Evolutionary conservation across 2,888 invertebrate genomes (phyloP).

Genomic region (Danaus chrysippus): DNA sequence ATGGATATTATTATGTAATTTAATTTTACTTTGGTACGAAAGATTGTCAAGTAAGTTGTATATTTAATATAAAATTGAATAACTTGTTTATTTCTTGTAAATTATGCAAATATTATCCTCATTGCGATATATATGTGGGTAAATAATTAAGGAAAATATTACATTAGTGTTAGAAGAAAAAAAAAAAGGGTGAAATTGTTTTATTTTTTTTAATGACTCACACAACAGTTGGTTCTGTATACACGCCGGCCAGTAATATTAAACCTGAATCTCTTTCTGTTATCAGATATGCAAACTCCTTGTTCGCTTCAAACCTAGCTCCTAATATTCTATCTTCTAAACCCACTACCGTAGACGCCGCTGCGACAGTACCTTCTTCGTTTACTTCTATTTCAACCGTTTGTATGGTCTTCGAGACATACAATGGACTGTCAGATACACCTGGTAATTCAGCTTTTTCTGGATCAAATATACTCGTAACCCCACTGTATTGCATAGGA

Average conservation of each 20-base stretch:
- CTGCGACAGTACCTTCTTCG: slow-evolving; percentile 86
- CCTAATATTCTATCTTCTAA: slow-evolving; percentile 65
- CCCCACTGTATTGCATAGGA: slow-evolving; percentile 77
- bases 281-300: slow-evolving; percentile 83
- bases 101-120: too few relatives aligned
- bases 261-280: slow-evolving; percentile 79
- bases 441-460: slow-evolving; percentile 78
- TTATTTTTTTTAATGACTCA: slow-evolving; percentile 33
- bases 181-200: slow-evolving; percentile 19
- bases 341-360: slow-evolving; percentile 77
- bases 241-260: slow-evolving; percentile 81
- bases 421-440: slow-evolving; percentile 77
- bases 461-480: slow-evolving; percentile 81
- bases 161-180: slow-evolving; percentile 4
- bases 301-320: slow-evolving; percentile 81
- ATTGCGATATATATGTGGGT: too few relatives aligned
- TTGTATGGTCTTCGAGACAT: slow-evolving; percentile 81
- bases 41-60: too few relatives aligned
- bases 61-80: too few relatives aligned
- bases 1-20: too few relatives aligned
- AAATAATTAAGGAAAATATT: not conserved
- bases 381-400: slow-evolving; percentile 85
- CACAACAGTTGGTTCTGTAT: slow-evolving; percentile 52
- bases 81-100: too few relatives aligned
- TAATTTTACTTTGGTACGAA: too few relatives aligned